Conservation (phyloP, 2,113 vertebrate genomes). For the Larimichthys polyactis region DNA sequence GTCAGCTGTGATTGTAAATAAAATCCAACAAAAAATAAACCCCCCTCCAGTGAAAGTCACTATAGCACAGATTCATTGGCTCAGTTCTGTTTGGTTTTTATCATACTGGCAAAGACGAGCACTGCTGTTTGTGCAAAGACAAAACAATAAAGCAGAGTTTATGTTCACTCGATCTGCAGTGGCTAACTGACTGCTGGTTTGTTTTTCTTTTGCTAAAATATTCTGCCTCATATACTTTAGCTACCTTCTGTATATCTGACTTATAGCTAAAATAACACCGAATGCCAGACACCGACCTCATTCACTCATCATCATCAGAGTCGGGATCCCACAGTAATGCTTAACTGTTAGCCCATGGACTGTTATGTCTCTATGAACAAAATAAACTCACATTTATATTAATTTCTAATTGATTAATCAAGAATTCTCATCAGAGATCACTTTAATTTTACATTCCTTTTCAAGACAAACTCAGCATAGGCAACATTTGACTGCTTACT, state of each 20-base stretch:
- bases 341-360: background rate
- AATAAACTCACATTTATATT: background rate
- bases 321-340: background rate
- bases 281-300: background rate
- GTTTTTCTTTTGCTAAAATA: conserved; percentile 4
- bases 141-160: conserved; percentile 29
- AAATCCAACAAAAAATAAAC: conserved; percentile 20
- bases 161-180: background rate
- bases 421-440: background rate
- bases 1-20: background rate
- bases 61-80: background rate
- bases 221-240: background rate
- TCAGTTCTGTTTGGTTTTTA: conserved; percentile 21
- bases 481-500: background rate
- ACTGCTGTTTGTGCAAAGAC: background rate
- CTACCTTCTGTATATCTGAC: background rate
- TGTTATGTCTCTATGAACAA: background rate
- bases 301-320: background rate
- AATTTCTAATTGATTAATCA: background rate
- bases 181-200: background rate
- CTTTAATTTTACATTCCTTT: background rate
- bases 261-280: background rate
- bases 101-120: background rate
- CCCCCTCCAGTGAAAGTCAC: background rate
- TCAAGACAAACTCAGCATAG: background rate